Evolutionary conservation across 2,113 vertebrate species (phyloP).

Genomic region (Noctilio leporinus): DNA sequence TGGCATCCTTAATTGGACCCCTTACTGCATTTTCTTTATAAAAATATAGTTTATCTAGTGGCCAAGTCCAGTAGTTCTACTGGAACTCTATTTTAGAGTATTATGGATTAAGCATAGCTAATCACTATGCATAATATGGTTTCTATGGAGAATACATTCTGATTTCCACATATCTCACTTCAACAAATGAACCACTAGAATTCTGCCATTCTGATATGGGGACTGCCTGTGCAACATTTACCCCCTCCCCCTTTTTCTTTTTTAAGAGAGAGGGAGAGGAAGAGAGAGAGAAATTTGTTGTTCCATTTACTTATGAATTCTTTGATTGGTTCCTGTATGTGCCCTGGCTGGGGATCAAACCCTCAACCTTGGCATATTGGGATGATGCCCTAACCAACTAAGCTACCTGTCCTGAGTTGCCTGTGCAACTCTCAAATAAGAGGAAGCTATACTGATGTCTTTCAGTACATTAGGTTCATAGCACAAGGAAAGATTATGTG

Average conservation of each 20-base stretch:
- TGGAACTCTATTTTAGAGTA: neutral
- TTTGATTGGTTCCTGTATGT: no score
- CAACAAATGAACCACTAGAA: neutral
- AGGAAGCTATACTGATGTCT: neutral
- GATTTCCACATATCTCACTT: slow-evolving; percentile 3
- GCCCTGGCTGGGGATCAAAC: no score
- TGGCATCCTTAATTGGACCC: neutral
- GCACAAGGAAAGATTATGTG: neutral
- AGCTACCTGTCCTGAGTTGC: no score
- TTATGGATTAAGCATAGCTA: neutral
- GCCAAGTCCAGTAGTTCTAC: neutral
- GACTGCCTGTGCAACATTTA: neutral
- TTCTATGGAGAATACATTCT: neutral
- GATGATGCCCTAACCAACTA: no score
- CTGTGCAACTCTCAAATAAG: neutral
- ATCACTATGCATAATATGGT: neutral
- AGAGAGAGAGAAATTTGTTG: no score
- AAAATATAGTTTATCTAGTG: neutral
- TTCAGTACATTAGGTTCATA: neutral
- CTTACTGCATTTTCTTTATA: neutral
- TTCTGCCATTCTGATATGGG: neutral
- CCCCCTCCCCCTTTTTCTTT: neutral
- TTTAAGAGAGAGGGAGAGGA: no score
- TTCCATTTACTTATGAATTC: no score
- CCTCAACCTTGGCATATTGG: no score